A percentile compares a stretch with the other conserved stretches of the same genome.
phyloP scores from a whole-genome alignment of 1,140 invertebrate genomes.

The Ylistrum balloti region DNA sequence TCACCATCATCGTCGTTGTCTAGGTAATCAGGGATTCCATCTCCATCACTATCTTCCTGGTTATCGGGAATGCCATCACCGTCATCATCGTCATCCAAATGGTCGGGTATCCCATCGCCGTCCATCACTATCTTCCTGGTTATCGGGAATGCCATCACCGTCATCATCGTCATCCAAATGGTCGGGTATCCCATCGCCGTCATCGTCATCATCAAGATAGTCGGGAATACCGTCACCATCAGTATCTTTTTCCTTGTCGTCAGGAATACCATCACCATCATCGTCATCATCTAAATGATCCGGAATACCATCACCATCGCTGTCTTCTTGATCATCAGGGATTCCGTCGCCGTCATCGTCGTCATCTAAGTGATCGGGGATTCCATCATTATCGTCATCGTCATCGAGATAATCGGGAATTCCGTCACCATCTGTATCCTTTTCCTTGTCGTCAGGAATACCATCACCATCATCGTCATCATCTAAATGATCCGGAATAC shows the following conservation, averaged over 20 bases:
- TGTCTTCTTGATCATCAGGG: slow-evolving; percentile 72
- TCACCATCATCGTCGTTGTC: slow-evolving; percentile 74
- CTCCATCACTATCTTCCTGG: slow-evolving; percentile 69
- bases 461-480: slow-evolving; percentile 77
- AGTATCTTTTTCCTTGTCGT: slow-evolving; percentile 69
- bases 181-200: slow-evolving; percentile 77
- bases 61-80: slow-evolving; percentile 68
- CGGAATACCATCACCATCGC: slow-evolving; percentile 74
- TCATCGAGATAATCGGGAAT: slow-evolving; percentile 76
- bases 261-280: slow-evolving; percentile 76
- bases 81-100: slow-evolving; percentile 62
- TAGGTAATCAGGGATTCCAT: slow-evolving; percentile 69
- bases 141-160: slow-evolving; percentile 74
- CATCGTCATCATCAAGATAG: slow-evolving; percentile 72
- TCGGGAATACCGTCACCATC: slow-evolving; percentile 79
- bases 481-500: slow-evolving; percentile 75
- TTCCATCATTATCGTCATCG: slow-evolving; percentile 78
- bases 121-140: slow-evolving; percentile 74
- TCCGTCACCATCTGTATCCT: slow-evolving; percentile 76
- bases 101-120: too few species aligned
- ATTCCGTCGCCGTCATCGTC: slow-evolving; percentile 78
- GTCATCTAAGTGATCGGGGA: slow-evolving; percentile 76
- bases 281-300: slow-evolving; percentile 73
- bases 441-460: slow-evolving; percentile 68
- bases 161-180: slow-evolving; percentile 72